Evolutionary conservation across 2,888 invertebrate species (phyloP).

Genomic region (Shargacucullia verbasci): DNA sequence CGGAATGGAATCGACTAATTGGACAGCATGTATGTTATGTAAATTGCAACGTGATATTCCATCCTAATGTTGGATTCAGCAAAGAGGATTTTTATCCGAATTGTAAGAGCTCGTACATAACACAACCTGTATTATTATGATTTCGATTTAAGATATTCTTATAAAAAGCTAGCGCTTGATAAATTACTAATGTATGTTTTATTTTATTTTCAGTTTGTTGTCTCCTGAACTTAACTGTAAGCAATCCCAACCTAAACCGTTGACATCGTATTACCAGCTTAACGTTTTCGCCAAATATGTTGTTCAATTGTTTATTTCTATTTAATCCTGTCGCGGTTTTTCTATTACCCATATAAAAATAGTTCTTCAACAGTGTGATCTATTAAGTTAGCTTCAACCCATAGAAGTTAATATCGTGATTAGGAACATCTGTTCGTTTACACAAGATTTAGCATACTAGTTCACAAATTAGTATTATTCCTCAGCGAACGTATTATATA

Average conservation of each 20-base stretch:
- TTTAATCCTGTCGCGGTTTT: no score
- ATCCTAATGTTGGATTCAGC: constrained; percentile 37
- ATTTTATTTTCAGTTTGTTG: no score
- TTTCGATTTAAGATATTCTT: no score
- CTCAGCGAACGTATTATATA: constrained; percentile 13
- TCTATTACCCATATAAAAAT: no score
- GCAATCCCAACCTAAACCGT: constrained; percentile 9
- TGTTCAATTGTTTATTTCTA: no score
- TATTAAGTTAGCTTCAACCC: neutral
- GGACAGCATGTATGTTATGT: neutral
- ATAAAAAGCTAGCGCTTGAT: no score
- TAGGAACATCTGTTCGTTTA: neutral
- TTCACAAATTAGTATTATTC: constrained; percentile 2
- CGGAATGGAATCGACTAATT: constrained; percentile 20
- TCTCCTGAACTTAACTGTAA: no score
- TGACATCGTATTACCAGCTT: constrained; percentile 14
- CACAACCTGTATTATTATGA: no score
- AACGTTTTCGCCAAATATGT: constrained; percentile 1
- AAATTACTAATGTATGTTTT: no score
- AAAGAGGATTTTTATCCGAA: neutral
- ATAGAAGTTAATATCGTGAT: neutral
- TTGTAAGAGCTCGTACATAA: no score
- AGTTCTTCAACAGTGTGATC: no score
- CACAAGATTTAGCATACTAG: neutral
- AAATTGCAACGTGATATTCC: constrained; percentile 33